Evolutionary conservation across 1,140 invertebrate species (phyloP).

Genomic region (Limonius californicus): DNA sequence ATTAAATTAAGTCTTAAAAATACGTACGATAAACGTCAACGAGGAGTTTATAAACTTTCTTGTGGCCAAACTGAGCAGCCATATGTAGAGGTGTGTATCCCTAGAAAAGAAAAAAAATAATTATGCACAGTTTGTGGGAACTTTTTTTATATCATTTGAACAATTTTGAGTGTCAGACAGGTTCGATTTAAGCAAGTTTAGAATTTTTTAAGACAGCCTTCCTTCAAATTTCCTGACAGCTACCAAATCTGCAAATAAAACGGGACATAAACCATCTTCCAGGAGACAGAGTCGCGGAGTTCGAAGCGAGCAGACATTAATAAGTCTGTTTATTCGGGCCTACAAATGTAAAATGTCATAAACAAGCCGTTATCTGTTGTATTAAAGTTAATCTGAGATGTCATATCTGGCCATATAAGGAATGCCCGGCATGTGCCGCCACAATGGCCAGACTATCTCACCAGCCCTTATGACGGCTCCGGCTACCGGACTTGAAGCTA

Average conservation of each 20-base stretch:
- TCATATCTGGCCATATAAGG: constrained; percentile 31
- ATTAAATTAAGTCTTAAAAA: background rate
- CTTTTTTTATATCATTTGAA: too few species aligned
- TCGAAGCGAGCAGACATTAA: constrained; percentile 27
- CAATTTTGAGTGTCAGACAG: background rate
- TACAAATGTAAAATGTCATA: constrained; percentile 39
- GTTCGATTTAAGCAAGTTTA: too few species aligned
- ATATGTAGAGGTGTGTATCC: constrained; percentile 94
- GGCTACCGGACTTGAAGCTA: constrained; percentile 25
- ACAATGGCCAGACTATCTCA: constrained; percentile 12
- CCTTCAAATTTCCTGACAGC: too few species aligned
- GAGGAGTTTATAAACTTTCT: constrained; percentile 85
- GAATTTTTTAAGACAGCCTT: too few species aligned
- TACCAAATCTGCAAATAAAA: too few species aligned
- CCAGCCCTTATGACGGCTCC: constrained; percentile 6
- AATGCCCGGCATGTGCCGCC: constrained; percentile 34
- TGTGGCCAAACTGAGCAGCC: constrained; percentile 85
- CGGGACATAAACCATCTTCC: too few species aligned
- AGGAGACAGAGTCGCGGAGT: too few species aligned
- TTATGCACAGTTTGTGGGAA: background rate
- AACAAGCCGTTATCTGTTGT: constrained; percentile 37
- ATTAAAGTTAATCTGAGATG: constrained; percentile 36
- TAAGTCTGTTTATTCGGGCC: constrained; percentile 26
- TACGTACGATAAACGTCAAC: constrained; percentile 85
- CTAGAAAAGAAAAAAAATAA: constrained; percentile 51